Evolutionary conservation across 1,140 invertebrate genomes (phyloP).

Genomic region (Brachionus rotundiformis): DNA sequence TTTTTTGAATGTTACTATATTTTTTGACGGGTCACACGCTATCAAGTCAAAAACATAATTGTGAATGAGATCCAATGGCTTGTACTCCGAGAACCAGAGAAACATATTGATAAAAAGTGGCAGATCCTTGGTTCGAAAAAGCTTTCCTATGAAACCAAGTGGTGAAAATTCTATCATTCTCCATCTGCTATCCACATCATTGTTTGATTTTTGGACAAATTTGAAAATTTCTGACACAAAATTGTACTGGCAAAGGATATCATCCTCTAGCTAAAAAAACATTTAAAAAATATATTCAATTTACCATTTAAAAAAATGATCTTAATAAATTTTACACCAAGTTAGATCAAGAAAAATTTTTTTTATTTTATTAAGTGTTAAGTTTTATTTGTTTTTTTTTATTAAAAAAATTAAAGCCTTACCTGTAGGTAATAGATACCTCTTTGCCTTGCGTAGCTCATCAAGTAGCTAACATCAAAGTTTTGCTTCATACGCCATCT

Average conservation of each 20-base stretch:
- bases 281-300: too few relatives aligned
- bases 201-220: slow-evolving; percentile 77
- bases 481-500: slow-evolving; percentile 93
- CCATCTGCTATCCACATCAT: slow-evolving; percentile 72
- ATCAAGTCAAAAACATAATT: slow-evolving; percentile 86
- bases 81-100: slow-evolving; percentile 89
- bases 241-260: slow-evolving; percentile 80
- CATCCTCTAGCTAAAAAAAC: slow-evolving; percentile 84
- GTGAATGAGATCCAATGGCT: slow-evolving; percentile 93
- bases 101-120: slow-evolving; percentile 87
- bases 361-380: too few relatives aligned
- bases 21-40: slow-evolving; percentile 72
- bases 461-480: slow-evolving; percentile 89
- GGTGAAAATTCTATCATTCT: slow-evolving; percentile 90
- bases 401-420: too few relatives aligned
- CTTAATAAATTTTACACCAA: too few relatives aligned
- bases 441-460: slow-evolving; percentile 82
- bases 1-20: slow-evolving; percentile 34
- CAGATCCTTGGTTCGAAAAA: slow-evolving; percentile 85
- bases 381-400: too few relatives aligned
- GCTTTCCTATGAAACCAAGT: slow-evolving; percentile 72
- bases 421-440: slow-evolving; percentile 67
- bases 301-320: too few relatives aligned
- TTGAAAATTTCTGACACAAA: slow-evolving; percentile 84
- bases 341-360: too few relatives aligned